Base-by-base conservation (phyloP, 1,140 invertebrate genomes). In the Neodiprion pinetum region DNA sequence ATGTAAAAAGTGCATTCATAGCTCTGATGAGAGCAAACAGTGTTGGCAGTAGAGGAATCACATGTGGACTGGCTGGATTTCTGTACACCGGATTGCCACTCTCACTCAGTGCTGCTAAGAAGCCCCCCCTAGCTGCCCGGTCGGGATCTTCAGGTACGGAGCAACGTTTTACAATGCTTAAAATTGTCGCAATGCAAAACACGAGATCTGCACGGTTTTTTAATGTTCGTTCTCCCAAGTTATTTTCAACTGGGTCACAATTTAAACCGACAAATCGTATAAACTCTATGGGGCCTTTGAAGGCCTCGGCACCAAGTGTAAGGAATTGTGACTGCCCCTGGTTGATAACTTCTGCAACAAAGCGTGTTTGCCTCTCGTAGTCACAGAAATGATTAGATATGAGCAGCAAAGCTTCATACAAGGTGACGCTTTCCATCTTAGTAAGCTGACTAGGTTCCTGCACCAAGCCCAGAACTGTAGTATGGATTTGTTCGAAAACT, bases 331-430 rank as follows among this genome's bases (percentile, higher is more conserved):
- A 80, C 11, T 90, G 89, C 1, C 91, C 91, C 65, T 92, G 92
- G 12, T 88, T 84, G 65, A 95, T 88, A 11, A 97, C 92, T 87
- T 96, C 94, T n/a, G 92, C 92, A 4, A 97, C 93, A 78, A 97
- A 96, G 23, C 90, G 88, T 28, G 93, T 93, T 84, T 98, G 96
- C 4, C 95, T 91, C 75, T 96, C 93, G 83, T 95, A 97, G 86
- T 97, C 94, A 82, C 95, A 93, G 81, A 96, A 96, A 82, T 97
- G 94, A 90, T 97, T 98, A 23, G 95, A 96, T 79, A 95, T 95
- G 1, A 96, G 87, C 4, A 96, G 83, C 14, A 96, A 82, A 0
- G 95, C 93, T 85, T 96, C 95, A 82, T 92, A 86, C 5, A 97
- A 85, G 1, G 94, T 94, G 28, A 95, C 93, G 78, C 94, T 94